phyloP scores from a whole-genome alignment of 1,140 invertebrate species.

The Lamellibrachia luymesi region DNA sequence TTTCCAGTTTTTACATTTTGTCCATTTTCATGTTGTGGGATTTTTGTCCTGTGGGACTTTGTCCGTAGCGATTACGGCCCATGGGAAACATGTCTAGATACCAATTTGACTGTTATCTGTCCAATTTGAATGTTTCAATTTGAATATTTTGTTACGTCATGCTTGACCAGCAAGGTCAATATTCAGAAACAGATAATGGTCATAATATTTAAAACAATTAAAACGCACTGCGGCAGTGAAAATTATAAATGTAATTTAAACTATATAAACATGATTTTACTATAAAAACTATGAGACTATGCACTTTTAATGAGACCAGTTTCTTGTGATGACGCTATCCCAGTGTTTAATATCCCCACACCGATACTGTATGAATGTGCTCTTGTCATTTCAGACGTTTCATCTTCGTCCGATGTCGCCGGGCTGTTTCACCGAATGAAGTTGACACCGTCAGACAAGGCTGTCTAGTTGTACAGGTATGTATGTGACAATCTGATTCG shows the following conservation, averaged over 20 bases:
- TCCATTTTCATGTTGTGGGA: no score
- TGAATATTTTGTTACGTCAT: background rate
- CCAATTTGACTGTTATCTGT: no score
- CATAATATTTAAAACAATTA: no score
- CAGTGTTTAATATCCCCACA: background rate
- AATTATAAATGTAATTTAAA: no score
- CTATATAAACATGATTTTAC: background rate
- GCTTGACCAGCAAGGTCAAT: background rate
- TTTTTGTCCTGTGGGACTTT: no score
- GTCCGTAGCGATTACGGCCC: no score
- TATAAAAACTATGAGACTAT: background rate
- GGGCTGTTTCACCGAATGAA: background rate
- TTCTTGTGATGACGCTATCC: background rate
- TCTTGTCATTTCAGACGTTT: background rate
- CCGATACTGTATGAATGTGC: background rate
- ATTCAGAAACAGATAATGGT: background rate
- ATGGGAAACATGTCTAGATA: no score
- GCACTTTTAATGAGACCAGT: background rate
- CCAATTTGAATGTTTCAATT: background rate
- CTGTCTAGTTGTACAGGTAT: background rate
- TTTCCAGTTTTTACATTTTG: no score
- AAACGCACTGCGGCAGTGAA: no score
- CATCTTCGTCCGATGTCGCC: background rate
- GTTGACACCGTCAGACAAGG: background rate
- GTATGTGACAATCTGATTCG: background rate